These are phyloP conservation scores for Nibea albiflora DNA, from an alignment of 2,113 vertebrate genomes.

Conservation along the genomic window DNA sequence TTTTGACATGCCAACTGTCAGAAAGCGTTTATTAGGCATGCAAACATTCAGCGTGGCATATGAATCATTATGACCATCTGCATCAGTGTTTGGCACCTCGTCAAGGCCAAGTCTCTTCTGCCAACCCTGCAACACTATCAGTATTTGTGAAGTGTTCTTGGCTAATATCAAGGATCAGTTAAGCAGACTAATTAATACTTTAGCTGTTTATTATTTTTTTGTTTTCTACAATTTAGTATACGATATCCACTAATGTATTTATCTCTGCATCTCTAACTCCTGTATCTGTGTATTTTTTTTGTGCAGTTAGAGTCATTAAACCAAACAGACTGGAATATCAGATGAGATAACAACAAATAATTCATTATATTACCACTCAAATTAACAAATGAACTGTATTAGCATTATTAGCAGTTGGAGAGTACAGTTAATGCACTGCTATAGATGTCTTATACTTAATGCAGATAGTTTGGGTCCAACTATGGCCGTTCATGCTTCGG, in stretches of 20 bases:
- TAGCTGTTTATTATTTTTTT: background rate
- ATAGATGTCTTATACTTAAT: slow-evolving; percentile 40
- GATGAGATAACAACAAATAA: background rate
- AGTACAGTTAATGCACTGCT: slow-evolving; percentile 31
- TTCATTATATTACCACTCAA: background rate
- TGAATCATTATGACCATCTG: slow-evolving; percentile 66
- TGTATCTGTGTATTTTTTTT: background rate
- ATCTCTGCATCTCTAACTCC: background rate
- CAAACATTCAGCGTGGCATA: slow-evolving; percentile 44
- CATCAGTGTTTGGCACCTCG: slow-evolving; percentile 34
- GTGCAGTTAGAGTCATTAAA: background rate
- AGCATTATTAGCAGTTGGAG: slow-evolving; percentile 32
- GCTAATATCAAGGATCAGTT: background rate
- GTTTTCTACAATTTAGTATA: background rate
- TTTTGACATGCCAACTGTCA: slow-evolving; percentile 64
- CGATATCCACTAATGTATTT: background rate
- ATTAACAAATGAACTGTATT: background rate
- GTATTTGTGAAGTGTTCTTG: background rate
- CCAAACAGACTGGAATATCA: background rate
- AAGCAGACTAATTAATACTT: background rate
- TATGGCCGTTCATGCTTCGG: slow-evolving; percentile 72
- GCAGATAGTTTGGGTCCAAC: slow-evolving; percentile 63
- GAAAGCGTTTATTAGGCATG: slow-evolving; percentile 59
- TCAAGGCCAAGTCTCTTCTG: background rate
- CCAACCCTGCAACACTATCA: background rate